Conservation (phyloP, 2,888 invertebrate species). For the Athalia cordata region DNA sequence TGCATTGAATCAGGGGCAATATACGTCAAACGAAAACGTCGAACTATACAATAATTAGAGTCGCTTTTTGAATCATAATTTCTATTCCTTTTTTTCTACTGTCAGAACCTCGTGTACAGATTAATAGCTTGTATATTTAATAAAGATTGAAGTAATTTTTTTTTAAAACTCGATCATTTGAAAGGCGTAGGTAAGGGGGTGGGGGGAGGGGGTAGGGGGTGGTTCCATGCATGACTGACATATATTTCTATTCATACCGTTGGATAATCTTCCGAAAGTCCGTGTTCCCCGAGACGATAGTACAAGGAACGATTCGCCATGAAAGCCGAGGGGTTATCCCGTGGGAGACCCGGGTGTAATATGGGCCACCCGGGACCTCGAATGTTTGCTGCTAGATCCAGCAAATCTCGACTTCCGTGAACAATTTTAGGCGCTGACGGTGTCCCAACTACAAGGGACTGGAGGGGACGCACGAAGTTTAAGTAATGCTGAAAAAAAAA, state of each 20-base stretch:
- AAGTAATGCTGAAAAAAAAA: not conserved
- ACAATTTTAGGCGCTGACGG: conserved; percentile 67
- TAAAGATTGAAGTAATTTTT: too few species aligned
- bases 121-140: too few species aligned
- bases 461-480: conserved; percentile 21
- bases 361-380: conserved; percentile 77
- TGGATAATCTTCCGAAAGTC: conserved; percentile 77
- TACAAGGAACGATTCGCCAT: conserved; percentile 80
- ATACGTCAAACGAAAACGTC: too few species aligned
- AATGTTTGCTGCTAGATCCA: conserved; percentile 78
- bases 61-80: too few species aligned
- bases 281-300: conserved; percentile 77
- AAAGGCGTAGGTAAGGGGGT: too few species aligned
- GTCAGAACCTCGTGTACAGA: too few species aligned
- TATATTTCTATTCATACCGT: conserved; percentile 65
- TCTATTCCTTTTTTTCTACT: too few species aligned
- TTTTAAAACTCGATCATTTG: too few species aligned
- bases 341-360: conserved; percentile 76
- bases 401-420: conserved; percentile 77
- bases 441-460: conserved; percentile 8
- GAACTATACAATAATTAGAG: too few species aligned
- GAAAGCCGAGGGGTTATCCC: conserved; percentile 77
- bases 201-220: too few species aligned
- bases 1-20: too few species aligned
- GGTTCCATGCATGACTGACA: too few species aligned